Evolutionary conservation across 2,113 vertebrate species (phyloP).

Genomic region (Brienomyrus longianalis): DNA sequence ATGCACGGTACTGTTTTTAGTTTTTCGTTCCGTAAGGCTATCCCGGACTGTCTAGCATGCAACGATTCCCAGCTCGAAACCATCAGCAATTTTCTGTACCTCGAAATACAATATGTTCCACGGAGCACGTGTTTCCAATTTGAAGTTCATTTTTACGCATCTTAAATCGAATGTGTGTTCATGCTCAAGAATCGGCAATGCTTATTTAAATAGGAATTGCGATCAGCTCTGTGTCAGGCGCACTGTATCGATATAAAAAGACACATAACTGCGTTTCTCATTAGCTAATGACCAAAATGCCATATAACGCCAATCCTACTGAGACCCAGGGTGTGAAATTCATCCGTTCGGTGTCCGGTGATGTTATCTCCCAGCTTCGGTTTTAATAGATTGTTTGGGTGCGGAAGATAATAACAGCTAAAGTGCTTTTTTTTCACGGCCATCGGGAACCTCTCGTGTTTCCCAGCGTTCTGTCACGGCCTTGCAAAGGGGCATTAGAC

Average conservation of each 20-base stretch:
- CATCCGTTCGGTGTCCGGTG: background rate
- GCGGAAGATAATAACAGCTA: slow-evolving; percentile 29
- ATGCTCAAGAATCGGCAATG: background rate
- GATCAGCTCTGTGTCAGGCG: background rate
- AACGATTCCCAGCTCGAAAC: slow-evolving; percentile 19
- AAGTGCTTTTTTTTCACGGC: slow-evolving; percentile 40
- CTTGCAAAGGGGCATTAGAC: slow-evolving; percentile 32
- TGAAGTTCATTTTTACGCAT: background rate
- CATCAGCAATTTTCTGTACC: slow-evolving; percentile 11
- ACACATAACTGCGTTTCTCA: background rate
- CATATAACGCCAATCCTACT: background rate
- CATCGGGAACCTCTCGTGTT: slow-evolving; percentile 49
- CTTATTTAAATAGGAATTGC: background rate
- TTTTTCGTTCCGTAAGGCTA: slow-evolving; percentile 49
- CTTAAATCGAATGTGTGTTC: background rate
- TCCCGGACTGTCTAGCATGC: slow-evolving; percentile 9
- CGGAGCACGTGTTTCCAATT: slow-evolving; percentile 21
- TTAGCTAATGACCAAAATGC: background rate
- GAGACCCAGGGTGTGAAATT: background rate
- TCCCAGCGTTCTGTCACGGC: slow-evolving; percentile 45
- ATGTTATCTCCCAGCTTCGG: slow-evolving; percentile 26
- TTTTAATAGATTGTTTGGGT: slow-evolving; percentile 35
- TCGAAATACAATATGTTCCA: slow-evolving; percentile 10
- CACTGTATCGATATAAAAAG: background rate
- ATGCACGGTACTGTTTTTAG: slow-evolving; percentile 56